Evolutionary conservation across 1,140 invertebrate species (phyloP).

Genomic region (Bombus breviceps): DNA sequence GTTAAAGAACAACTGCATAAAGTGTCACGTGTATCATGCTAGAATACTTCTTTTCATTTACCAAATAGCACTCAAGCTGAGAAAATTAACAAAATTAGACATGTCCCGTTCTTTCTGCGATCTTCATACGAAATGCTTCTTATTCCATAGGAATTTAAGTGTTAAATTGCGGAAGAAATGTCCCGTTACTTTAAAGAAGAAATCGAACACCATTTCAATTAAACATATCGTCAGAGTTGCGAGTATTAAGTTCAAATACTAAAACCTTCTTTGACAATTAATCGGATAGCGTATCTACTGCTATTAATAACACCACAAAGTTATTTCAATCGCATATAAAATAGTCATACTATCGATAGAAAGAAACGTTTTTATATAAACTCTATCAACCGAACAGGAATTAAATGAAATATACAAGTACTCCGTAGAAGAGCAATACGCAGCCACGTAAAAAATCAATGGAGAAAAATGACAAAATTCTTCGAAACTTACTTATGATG

Average conservation of each 20-base stretch:
- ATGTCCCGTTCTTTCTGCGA: background rate
- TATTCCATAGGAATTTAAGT: background rate
- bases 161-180: background rate
- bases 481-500: background rate
- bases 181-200: background rate
- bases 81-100: background rate
- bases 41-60: background rate
- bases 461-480: conserved; percentile 8
- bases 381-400: background rate
- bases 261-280: too few species aligned
- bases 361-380: too few species aligned
- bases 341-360: too few species aligned
- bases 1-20: too few species aligned
- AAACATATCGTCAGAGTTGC: background rate
- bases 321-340: too few species aligned
- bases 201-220: background rate
- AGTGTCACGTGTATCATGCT: background rate
- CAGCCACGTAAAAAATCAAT: background rate
- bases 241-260: too few species aligned
- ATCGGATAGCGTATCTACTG: too few species aligned
- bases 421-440: background rate
- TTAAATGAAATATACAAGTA: background rate
- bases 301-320: background rate
- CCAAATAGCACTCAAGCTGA: background rate
- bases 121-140: too few species aligned